Percentiles rank a stretch among this genome's conserved stretches.
These are phyloP conservation scores for Stichopus horrens DNA, from an alignment of 53 echinoderm and acorn worm genomes.

Conservation along the genomic window DNA sequence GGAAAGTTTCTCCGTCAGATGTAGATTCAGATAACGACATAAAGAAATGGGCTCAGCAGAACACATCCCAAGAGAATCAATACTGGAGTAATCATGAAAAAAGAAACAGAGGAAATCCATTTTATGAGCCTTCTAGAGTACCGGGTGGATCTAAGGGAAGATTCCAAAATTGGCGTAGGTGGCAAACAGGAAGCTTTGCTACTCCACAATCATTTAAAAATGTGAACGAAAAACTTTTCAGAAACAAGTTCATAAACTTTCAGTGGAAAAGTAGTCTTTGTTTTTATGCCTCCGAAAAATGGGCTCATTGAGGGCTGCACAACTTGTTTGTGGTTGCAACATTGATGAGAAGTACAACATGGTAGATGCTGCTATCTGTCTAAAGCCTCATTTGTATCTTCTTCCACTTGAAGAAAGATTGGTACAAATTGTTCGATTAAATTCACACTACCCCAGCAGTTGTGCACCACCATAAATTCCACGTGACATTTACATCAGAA, in stretches of 20 bases:
- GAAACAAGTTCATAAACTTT: conserved; percentile 24
- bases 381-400: neutral
- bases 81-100: conserved; percentile 11
- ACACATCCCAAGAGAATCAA: neutral
- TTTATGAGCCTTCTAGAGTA: no score
- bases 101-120: neutral
- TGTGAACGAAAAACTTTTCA: neutral
- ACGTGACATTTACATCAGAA: neutral
- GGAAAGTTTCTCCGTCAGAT: conserved; percentile 13
- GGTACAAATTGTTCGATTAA: neutral
- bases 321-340: conserved; percentile 19
- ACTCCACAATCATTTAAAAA: conserved; percentile 2
- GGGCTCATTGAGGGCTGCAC: conserved; percentile 53
- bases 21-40: conserved; percentile 11
- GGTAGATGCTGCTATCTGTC: neutral
- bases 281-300: conserved; percentile 46
- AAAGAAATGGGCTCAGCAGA: conserved; percentile 8
- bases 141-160: neutral
- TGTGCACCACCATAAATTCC: neutral
- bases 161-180: neutral
- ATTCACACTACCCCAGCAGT: neutral
- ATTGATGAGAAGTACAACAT: neutral
- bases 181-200: neutral
- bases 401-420: neutral
- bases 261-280: conserved; percentile 55